These are phyloP conservation scores for Drosophila tristis DNA, from an alignment of 1,140 invertebrate species.

Conservation along the genomic window DNA sequence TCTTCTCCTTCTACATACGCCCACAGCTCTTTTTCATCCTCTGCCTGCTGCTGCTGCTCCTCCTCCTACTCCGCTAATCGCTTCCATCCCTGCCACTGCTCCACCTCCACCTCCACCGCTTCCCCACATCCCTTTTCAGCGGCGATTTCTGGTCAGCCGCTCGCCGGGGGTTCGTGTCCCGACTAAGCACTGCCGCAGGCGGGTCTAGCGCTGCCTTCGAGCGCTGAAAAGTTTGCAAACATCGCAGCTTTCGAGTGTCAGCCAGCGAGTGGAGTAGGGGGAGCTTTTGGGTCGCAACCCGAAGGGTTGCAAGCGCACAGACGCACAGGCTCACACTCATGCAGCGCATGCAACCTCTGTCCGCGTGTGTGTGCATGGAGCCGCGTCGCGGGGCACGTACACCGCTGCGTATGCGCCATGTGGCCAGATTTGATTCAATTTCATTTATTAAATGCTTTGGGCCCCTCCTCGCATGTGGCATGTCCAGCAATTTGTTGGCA, in stretches of 20 bases:
- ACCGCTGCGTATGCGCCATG: slow-evolving; percentile 63
- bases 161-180: slow-evolving; percentile 48
- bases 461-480: background rate
- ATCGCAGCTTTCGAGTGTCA: slow-evolving; percentile 60
- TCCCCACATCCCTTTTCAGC: slow-evolving; percentile 8
- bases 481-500: slow-evolving; percentile 38
- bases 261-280: slow-evolving; percentile 11
- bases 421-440: slow-evolving; percentile 45
- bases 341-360: background rate
- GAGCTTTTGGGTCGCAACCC: slow-evolving; percentile 43
- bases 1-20: too few species aligned
- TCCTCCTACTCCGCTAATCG: background rate
- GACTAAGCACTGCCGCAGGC: slow-evolving; percentile 32
- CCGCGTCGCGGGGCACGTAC: slow-evolving; percentile 1
- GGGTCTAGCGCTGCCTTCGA: slow-evolving; percentile 5
- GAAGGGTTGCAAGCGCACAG: slow-evolving; percentile 57
- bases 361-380: slow-evolving; percentile 34
- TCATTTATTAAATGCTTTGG: slow-evolving; percentile 33
- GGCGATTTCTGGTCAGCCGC: slow-evolving; percentile 12
- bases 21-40: too few species aligned
- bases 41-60: too few species aligned
- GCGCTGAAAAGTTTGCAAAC: slow-evolving; percentile 59
- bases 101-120: background rate
- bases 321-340: background rate
- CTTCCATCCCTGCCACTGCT: background rate